phyloP scores from a whole-genome alignment of 2,113 vertebrate species.

The Lampris megalopsis region DNA sequence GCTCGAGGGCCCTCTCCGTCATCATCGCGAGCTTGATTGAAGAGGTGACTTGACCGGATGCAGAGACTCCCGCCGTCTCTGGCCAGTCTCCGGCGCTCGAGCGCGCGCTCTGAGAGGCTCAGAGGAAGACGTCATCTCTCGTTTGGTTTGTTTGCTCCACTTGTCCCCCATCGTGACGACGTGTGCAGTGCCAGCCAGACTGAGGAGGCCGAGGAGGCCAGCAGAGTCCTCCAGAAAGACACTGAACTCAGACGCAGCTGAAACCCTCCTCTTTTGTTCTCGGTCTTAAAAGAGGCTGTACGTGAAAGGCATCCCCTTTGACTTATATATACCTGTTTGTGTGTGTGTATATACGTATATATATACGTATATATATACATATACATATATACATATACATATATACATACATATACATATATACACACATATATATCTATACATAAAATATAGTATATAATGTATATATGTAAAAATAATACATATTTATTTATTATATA shows the following conservation, averaged over 20 bases:
- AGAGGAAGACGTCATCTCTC: slow-evolving; percentile 25
- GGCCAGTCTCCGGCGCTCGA: slow-evolving; percentile 3
- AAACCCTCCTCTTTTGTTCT: slow-evolving; percentile 18
- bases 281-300: slow-evolving; percentile 23
- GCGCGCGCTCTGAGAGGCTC: slow-evolving; percentile 35
- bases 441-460: too few species aligned
- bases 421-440: too few species aligned
- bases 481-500: too few species aligned
- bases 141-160: slow-evolving; percentile 27
- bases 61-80: slow-evolving; percentile 21
- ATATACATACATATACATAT: too few species aligned
- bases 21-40: slow-evolving; percentile 40
- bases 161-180: slow-evolving; percentile 40
- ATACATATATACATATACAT: too few species aligned
- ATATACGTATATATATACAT: too few species aligned
- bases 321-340: too few species aligned
- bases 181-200: slow-evolving; percentile 27
- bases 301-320: not conserved
- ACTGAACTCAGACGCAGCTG: not conserved
- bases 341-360: too few species aligned
- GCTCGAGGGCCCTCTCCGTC: slow-evolving; percentile 31
- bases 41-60: slow-evolving; percentile 27
- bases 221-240: slow-evolving; percentile 35
- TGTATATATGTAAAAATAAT: too few species aligned
- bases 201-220: not conserved